Evolutionary conservation across 2,113 vertebrate genomes (phyloP), one percentile per base, ranked within the genome.

Genomic region (Monarcha castaneiventris): DNA sequence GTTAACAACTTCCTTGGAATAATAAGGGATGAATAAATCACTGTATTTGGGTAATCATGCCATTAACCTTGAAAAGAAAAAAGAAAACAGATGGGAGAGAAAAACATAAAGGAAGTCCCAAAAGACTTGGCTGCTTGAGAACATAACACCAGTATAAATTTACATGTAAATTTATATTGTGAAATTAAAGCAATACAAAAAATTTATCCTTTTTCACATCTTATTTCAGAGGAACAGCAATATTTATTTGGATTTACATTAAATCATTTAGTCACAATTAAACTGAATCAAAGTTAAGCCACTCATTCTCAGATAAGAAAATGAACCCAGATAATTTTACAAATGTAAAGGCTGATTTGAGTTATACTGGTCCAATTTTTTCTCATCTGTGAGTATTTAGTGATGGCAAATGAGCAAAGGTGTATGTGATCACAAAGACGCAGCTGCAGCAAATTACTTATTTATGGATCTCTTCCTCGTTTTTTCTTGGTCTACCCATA

Each of bases 1-100:
- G 93, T 96, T 96, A 96, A 96, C 93, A 92, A 84, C 93, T 96
- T 96, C 94, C 96, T 96, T 95, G 62, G 44, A 96, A 96, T 94
- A 94, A 92, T 90, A 96, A 86, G 41, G 29, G 27, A 74, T 96
- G 94, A 96, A 97, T 95, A 94, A 88, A 96, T 93, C 86, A 82
- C 88, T 95, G 73, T 94, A 18, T 78, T 78, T 89, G 48, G n/a
- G 64, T 75, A 92, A 86, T 88, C 79, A 88, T 77, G 43, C 22
- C 39, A 78, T 86, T 92, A 96, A 89, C 49, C 49, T 44, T 90
- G 85, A 92, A 83, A 92, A 88, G 74, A 78, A 87, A 54, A 87
- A 87, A 82, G 74, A 90, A 97, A 95, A 83, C 79, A 92, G 54
- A 62, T 82, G 44, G 32, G 55, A 80, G 25, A 88, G 35, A 63